Evolutionary conservation across 92 coral and sea anemone genomes (phyloP).

Genomic region (Zoanthus gigantus): DNA sequence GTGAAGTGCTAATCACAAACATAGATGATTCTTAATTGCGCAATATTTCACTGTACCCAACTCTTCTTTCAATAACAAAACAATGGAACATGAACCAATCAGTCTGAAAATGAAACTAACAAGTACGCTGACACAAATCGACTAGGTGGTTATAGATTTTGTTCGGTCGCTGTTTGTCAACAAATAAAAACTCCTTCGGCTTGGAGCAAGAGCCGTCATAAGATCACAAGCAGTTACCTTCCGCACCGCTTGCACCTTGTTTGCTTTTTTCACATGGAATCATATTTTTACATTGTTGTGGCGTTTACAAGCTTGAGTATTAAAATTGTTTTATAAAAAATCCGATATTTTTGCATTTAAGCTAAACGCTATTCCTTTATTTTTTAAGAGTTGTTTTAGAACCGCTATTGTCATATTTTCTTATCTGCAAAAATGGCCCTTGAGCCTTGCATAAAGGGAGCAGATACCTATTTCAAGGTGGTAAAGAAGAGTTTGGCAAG

Average conservation of each 20-base stretch:
- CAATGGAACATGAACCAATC: background rate
- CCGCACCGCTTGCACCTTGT: background rate
- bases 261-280: background rate
- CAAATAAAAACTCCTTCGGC: conserved; percentile 11
- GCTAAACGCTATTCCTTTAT: background rate
- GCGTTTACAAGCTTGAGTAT: background rate
- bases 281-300: background rate
- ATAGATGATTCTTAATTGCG: background rate
- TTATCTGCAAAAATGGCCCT: background rate
- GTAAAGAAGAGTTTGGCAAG: background rate
- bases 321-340: too few species aligned
- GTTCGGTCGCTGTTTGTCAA: conserved; percentile 50
- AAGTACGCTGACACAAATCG: conserved; percentile 34
- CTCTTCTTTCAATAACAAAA: too few species aligned
- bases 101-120: conserved; percentile 26
- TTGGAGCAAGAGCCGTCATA: background rate
- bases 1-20: background rate
- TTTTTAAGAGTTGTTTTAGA: background rate
- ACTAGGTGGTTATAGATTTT: conserved; percentile 41
- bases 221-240: background rate
- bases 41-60: background rate
- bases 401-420: background rate
- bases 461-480: background rate
- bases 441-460: background rate
- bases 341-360: background rate